Percentiles rank a stretch among this genome's conserved stretches.
These are phyloP conservation scores for Isotomurus palustris DNA, from an alignment of 2,888 invertebrate genomes.

Conservation along the genomic window DNA sequence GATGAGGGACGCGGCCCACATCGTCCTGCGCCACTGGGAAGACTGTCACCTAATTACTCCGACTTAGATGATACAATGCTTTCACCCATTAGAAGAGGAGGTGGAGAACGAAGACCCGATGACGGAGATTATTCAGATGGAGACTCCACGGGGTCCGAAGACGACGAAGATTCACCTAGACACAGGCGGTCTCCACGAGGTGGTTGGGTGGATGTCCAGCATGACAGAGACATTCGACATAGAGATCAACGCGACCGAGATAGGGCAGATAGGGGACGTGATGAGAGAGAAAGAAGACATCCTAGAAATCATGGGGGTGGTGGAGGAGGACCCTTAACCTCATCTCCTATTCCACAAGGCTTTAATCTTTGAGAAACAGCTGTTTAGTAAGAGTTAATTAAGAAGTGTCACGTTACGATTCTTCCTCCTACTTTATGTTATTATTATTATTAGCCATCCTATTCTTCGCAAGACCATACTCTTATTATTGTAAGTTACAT, in stretches of 20 bases:
- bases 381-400: background rate
- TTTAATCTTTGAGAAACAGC: constrained; percentile 7
- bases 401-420: no score
- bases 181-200: constrained; percentile 27
- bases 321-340: constrained; percentile 31
- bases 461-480: no score
- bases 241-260: constrained; percentile 15
- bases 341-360: constrained; percentile 29
- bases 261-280: no score
- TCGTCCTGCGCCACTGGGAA: constrained; percentile 40
- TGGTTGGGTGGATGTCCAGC: constrained; percentile 18
- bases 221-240: constrained; percentile 3
- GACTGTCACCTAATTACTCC: constrained; percentile 39
- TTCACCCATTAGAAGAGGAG: constrained; percentile 28
- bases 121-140: constrained; percentile 20
- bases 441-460: no score
- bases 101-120: constrained; percentile 17
- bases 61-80: constrained; percentile 29
- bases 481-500: no score
- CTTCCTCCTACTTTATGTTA: no score
- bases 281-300: no score
- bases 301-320: no score
- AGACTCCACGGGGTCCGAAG: constrained; percentile 32
- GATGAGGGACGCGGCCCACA: constrained; percentile 35
- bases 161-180: constrained; percentile 35